Evolutionary conservation across 2,888 invertebrate species (phyloP).

Genomic region (Anthophora plumipes): DNA sequence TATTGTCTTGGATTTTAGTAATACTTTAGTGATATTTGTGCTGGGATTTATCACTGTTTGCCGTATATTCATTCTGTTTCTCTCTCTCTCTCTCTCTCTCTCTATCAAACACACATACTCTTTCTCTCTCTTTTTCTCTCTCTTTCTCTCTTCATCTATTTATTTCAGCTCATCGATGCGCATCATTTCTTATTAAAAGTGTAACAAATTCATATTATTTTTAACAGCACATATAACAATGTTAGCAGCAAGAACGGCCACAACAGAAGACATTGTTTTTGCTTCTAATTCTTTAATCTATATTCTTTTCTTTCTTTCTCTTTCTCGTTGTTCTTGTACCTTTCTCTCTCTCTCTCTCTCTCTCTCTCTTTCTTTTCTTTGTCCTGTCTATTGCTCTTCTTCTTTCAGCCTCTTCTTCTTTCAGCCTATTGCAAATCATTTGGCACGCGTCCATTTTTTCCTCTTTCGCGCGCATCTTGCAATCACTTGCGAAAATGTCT

Average conservation of each 20-base stretch:
- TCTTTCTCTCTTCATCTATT: slow-evolving; percentile 60
- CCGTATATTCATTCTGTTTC: slow-evolving; percentile 23
- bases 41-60: slow-evolving; percentile 42
- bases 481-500: slow-evolving; percentile 22
- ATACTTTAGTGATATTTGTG: slow-evolving; percentile 33
- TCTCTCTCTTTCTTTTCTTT: slow-evolving; percentile 40
- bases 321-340: slow-evolving; percentile 18
- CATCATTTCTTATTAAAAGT: slow-evolving; percentile 61
- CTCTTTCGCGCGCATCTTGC: slow-evolving; percentile 30
- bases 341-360: slow-evolving; percentile 47
- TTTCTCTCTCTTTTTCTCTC: slow-evolving; percentile 52
- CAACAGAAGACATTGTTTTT: slow-evolving; percentile 42
- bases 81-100: slow-evolving; percentile 49
- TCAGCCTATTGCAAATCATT: slow-evolving; percentile 61
- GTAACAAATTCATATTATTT: slow-evolving; percentile 50
- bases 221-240: slow-evolving; percentile 63
- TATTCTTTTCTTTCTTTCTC: slow-evolving; percentile 50
- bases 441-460: slow-evolving; percentile 38
- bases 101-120: slow-evolving; percentile 58
- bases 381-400: slow-evolving; percentile 55
- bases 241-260: slow-evolving; percentile 73
- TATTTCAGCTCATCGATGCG: slow-evolving; percentile 58
- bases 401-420: slow-evolving; percentile 60
- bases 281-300: slow-evolving; percentile 56
- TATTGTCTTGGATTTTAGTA: slow-evolving; percentile 24